Percentiles rank a stretch among this genome's conserved stretches.
Conservation (phyloP, 2,888 invertebrate species). For the Drosophila suboccidentalis region DNA sequence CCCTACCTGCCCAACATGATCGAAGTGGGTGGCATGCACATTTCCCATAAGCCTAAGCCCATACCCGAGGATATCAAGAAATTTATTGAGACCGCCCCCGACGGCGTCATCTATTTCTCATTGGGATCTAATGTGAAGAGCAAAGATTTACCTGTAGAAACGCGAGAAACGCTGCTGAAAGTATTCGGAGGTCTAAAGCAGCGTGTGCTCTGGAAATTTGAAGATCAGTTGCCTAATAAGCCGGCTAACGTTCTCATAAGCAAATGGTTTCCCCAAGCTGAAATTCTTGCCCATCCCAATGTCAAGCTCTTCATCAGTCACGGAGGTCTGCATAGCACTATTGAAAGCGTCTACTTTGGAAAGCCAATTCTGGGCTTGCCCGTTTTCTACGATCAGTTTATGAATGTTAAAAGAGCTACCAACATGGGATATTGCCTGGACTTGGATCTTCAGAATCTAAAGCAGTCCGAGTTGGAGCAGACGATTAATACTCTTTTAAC, state of each 20-base stretch:
- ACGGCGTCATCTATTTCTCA: constrained; percentile 86
- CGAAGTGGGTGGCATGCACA: constrained; percentile 84
- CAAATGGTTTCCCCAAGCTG: constrained; percentile 85
- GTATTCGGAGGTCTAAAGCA: constrained; percentile 61
- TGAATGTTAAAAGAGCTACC: constrained; percentile 78
- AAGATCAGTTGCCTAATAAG: constrained; percentile 77
- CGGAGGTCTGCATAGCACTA: constrained; percentile 86
- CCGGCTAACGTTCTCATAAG: constrained; percentile 81
- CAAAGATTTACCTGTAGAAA: constrained; percentile 69
- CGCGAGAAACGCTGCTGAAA: constrained; percentile 54
- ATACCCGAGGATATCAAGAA: constrained; percentile 80
- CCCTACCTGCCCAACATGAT: constrained; percentile 84
- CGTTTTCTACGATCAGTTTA: constrained; percentile 83
- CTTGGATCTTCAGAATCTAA: constrained; percentile 54
- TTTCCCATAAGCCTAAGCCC: constrained; percentile 67
- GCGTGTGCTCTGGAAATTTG: constrained; percentile 85
- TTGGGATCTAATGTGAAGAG: constrained; percentile 85
- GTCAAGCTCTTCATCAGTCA: constrained; percentile 87
- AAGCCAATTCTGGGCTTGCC: constrained; percentile 86
- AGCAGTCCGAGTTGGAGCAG: constrained; percentile 39
- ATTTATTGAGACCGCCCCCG: constrained; percentile 84
- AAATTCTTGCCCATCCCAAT: constrained; percentile 86
- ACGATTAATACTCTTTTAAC: constrained; percentile 63
- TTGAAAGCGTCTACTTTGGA: constrained; percentile 85
- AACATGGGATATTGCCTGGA: constrained; percentile 79